Conservation (phyloP, 2,113 vertebrate species). For the Lagenorhynchus albirostris region DNA sequence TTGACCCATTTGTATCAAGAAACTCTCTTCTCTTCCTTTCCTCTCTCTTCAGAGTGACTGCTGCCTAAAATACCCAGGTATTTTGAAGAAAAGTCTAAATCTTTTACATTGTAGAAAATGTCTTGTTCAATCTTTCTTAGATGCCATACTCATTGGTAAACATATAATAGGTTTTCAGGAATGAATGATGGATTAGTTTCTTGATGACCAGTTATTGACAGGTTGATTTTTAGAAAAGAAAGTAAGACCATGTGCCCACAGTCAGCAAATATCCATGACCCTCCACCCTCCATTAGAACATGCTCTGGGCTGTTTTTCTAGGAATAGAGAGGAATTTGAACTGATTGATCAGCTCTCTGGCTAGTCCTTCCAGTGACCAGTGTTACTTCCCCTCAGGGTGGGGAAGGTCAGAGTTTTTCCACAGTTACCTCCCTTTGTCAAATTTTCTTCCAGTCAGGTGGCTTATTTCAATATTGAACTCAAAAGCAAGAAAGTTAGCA, state of each 20-base stretch:
- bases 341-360: not conserved
- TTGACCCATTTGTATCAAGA: not conserved
- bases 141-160: not conserved
- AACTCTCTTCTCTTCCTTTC: not conserved
- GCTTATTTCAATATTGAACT: not conserved
- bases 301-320: not conserved
- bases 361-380: not conserved
- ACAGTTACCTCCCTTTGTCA: not conserved
- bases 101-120: not conserved
- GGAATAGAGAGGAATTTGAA: not conserved
- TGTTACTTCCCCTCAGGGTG: not conserved
- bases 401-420: not conserved
- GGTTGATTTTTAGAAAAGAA: not conserved
- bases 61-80: not conserved
- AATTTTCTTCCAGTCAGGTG: not conserved
- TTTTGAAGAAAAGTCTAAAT: conserved; percentile 15
- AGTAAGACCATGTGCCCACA: not conserved
- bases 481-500: not conserved
- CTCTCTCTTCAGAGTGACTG: not conserved
- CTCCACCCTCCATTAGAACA: not conserved
- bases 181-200: not conserved
- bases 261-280: not conserved
- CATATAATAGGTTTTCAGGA: not conserved
- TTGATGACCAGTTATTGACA: not conserved
- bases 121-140: not conserved